Evolutionary conservation across 2,888 invertebrate species (phyloP).

Genomic region (Rhamphomyia laevipes): DNA sequence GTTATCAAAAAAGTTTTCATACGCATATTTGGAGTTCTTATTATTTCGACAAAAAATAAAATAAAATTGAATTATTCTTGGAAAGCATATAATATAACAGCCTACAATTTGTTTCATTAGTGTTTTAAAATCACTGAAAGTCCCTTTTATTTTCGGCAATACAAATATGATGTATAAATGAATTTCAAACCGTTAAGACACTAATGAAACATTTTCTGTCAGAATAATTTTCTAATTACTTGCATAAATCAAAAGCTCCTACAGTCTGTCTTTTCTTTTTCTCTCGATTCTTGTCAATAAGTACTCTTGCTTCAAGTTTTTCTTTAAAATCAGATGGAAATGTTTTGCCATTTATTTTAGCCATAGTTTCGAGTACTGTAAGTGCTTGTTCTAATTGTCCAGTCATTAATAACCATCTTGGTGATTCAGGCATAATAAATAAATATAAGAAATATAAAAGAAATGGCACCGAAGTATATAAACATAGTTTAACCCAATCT

Average conservation of each 20-base stretch:
- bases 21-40: constrained; percentile 80
- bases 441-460: constrained; percentile 71
- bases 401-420: constrained; percentile 79
- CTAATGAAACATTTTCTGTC: too few species aligned
- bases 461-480: constrained; percentile 77
- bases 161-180: too few species aligned
- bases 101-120: too few species aligned
- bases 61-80: background rate
- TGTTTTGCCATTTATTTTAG: constrained; percentile 63
- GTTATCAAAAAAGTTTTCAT: constrained; percentile 77
- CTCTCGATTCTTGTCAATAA: constrained; percentile 48
- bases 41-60: background rate
- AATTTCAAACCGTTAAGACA: too few species aligned
- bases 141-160: too few species aligned
- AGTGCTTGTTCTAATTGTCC: constrained; percentile 73
- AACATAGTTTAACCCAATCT: constrained; percentile 70
- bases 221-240: constrained; percentile 14
- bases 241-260: constrained; percentile 34
- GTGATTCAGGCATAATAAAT: constrained; percentile 82
- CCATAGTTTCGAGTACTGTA: constrained; percentile 62
- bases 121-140: too few species aligned
- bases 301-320: constrained; percentile 60
- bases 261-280: constrained; percentile 40
- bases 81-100: too few species aligned
- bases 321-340: constrained; percentile 60